These are phyloP conservation scores for Caenorhabditis tropicalis DNA, from an alignment of 1,140 invertebrate species.

Conservation along the genomic window DNA sequence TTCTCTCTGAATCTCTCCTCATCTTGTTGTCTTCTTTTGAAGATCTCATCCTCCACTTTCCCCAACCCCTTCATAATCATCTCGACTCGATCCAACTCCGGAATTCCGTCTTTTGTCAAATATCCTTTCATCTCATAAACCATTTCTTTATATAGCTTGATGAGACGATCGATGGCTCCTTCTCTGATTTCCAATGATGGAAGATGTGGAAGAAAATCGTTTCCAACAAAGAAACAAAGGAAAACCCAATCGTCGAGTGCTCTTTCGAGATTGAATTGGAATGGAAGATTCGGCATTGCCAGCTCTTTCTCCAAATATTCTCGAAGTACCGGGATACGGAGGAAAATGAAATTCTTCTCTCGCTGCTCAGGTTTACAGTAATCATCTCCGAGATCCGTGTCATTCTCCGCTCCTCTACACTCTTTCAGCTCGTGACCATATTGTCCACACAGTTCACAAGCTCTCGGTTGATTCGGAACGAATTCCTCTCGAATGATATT, in stretches of 20 bases:
- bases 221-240: constrained; percentile 99
- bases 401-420: constrained; percentile 79
- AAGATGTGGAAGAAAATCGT: constrained; percentile 97
- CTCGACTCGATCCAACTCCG: constrained; percentile 89
- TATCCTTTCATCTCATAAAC: constrained; percentile 82
- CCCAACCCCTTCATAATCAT: constrained; percentile 87
- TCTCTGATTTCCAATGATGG: constrained; percentile 97
- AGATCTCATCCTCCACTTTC: constrained; percentile 94
- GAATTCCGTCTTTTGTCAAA: constrained; percentile 90
- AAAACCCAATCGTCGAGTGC: constrained; percentile 99
- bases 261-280: constrained; percentile 80
- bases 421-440: constrained; percentile 95
- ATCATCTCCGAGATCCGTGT: constrained; percentile 61
- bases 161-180: constrained; percentile 92
- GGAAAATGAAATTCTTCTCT: constrained; percentile 74
- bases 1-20: constrained; percentile 79
- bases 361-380: constrained; percentile 64
- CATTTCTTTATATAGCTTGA: constrained; percentile 91
- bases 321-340: constrained; percentile 85
- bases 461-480: constrained; percentile 91
- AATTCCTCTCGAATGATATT: constrained; percentile 92
- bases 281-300: constrained; percentile 89
- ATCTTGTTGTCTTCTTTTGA: constrained; percentile 84
- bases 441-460: constrained; percentile 95
- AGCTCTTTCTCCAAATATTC: constrained; percentile 94